Base-by-base conservation (phyloP, 2,888 invertebrate species). In the Diogma glabrata region DNA sequence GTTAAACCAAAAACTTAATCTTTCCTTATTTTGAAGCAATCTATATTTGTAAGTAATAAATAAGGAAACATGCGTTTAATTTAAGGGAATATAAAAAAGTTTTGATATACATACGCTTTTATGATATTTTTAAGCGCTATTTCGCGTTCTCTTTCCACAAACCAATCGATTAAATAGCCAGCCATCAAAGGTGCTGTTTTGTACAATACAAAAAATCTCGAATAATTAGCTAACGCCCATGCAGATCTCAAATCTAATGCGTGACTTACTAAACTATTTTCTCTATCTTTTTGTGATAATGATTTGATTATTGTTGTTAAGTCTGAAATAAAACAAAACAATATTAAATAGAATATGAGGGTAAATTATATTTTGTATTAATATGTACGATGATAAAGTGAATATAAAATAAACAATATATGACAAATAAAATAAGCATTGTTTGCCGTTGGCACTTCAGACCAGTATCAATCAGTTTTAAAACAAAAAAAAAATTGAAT, bases 131-230 rank as follows among this genome's bases (percentile, higher is more conserved):
- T 93, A 65, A 97, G 77, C 63, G 94, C 96, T 61, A 76, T 74
- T 73, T 90, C 94, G 65, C 99, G 78, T 71, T 96, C 95, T 64
- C 97, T 79, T 58, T 93, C 89, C 66, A 93, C 81, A 78, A 97
- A 97, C 93, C 96, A 94, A 74, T 97, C 96, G 75, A 99, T 88
- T 59, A 99, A 79, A 73, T 90, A 94, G 52, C 90, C 90, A 45
- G 92, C 87, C 97, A 99, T 97, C 65, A 87, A 78, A 17, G 97
- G 97, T 36, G 97, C 87, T 54, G 74, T 72, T 64, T 79, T 80
- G 72, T 96, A 97, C 54, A 99, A 75, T 63, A 84, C 77, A 77
- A 99, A 97, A 71, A 99, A 88, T 68, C 81, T 84, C 68, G 89
- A 87, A 72, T 89, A 89, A 73, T 97, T 95, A 61, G 87, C 86